Conservation (phyloP, 2,113 vertebrate genomes). For the Gymnobelideus leadbeateri region DNA sequence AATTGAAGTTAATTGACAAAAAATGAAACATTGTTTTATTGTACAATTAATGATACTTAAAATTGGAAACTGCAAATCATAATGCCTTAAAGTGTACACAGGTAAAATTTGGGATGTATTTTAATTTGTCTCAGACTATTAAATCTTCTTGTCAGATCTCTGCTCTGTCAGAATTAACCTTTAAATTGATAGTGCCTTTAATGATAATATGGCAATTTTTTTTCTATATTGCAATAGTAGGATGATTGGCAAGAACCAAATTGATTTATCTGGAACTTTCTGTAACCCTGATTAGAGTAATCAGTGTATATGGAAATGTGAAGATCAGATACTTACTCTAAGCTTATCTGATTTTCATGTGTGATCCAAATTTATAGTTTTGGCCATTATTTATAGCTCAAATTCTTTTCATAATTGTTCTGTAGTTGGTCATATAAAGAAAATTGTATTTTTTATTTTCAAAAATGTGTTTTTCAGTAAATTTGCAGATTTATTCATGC, state of each 20-base stretch:
- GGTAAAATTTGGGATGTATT: conserved; percentile 38
- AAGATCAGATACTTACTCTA: background rate
- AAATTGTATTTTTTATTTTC: background rate
- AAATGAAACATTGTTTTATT: conserved; percentile 73
- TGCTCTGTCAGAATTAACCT: conserved; percentile 23
- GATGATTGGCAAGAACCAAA: background rate
- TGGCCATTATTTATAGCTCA: background rate
- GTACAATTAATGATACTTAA: conserved; percentile 72
- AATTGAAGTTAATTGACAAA: conserved; percentile 76
- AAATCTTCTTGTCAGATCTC: conserved; percentile 33
- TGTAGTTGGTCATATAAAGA: background rate
- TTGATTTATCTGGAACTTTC: background rate
- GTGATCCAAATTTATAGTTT: background rate
- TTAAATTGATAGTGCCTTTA: background rate
- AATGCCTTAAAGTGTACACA: conserved; percentile 54
- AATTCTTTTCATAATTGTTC: background rate
- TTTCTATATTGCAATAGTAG: background rate
- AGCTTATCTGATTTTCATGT: rapidly evolving
- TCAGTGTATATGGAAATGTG: background rate
- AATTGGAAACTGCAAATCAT: conserved; percentile 66
- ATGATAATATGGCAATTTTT: background rate
- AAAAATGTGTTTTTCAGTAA: background rate
- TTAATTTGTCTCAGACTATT: conserved; percentile 43
- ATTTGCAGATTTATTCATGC: background rate
- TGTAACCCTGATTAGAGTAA: background rate